Percentiles rank a stretch among this genome's conserved stretches.
phyloP scores from a whole-genome alignment of 2,797 vertebrate genomes.

The Chromis chromis region DNA sequence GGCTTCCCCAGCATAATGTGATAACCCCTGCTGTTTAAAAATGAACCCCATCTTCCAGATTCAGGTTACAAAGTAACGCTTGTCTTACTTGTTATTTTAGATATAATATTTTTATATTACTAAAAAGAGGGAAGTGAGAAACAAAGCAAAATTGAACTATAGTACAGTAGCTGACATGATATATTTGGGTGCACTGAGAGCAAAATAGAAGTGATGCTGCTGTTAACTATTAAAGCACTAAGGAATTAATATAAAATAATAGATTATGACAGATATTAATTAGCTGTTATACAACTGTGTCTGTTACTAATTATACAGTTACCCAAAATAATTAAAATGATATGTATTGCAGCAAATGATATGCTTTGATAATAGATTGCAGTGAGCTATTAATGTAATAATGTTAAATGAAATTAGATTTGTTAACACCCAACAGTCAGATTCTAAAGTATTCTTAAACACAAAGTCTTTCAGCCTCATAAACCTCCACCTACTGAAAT shows the following conservation, averaged over 20 bases:
- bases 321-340: conserved; percentile 2
- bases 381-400: conserved; percentile 38
- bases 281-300: background rate
- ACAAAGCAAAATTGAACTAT: background rate
- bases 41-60: conserved; percentile 21
- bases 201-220: conserved; percentile 3
- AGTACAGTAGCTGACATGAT: background rate
- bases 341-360: conserved; percentile 28
- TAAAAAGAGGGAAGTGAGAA: background rate
- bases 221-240: conserved; percentile 3
- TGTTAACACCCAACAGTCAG: conserved; percentile 14
- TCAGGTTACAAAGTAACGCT: background rate
- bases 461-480: conserved; percentile 5
- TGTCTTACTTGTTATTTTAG: conserved; percentile 14
- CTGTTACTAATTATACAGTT: conserved; percentile 31
- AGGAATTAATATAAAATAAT: conserved; percentile 25
- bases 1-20: conserved; percentile 15
- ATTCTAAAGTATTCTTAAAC: background rate
- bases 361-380: conserved; percentile 20
- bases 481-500: conserved; percentile 12
- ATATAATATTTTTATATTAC: background rate
- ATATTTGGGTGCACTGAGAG: background rate
- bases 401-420: conserved; percentile 25
- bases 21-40: conserved; percentile 47
- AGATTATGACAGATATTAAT: conserved; percentile 10